These are phyloP conservation scores for Muscicapa striata DNA, from an alignment of 2,797 vertebrate genomes.

Conservation along the genomic window DNA sequence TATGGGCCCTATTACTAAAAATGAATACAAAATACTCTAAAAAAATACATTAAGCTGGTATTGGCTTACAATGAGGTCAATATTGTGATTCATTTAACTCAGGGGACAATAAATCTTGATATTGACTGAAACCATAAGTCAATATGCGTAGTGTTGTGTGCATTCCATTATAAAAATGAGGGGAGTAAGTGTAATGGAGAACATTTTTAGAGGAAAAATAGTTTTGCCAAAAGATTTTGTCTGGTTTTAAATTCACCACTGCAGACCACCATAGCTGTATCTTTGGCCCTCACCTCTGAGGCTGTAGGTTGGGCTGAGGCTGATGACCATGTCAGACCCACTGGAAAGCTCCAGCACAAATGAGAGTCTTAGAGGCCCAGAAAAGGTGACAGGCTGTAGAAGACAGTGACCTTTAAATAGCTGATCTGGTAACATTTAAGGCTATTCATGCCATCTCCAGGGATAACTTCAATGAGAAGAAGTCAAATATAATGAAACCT, in stretches of 20 bases:
- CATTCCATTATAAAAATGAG: constrained; percentile 76
- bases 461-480: not conserved
- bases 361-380: not conserved
- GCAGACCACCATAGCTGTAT: not conserved
- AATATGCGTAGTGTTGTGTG: constrained; percentile 78
- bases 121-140: constrained; percentile 81
- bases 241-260: not conserved
- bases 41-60: constrained; percentile 78
- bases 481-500: not conserved
- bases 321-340: not conserved
- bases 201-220: constrained; percentile 60
- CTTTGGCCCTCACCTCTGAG: not conserved
- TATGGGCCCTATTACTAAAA: constrained; percentile 78
- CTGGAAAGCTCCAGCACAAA: not conserved
- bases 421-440: not conserved
- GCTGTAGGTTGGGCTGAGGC: not conserved
- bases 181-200: constrained; percentile 60
- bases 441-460: not conserved
- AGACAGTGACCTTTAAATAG: not conserved
- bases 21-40: constrained; percentile 81
- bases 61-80: constrained; percentile 81
- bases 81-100: constrained; percentile 82
- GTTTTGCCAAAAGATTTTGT: constrained; percentile 19
- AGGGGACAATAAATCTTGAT: constrained; percentile 81
- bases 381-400: not conserved